phyloP scores from a whole-genome alignment of 2,888 invertebrate genomes.

The Xestobium rufovillosum region DNA sequence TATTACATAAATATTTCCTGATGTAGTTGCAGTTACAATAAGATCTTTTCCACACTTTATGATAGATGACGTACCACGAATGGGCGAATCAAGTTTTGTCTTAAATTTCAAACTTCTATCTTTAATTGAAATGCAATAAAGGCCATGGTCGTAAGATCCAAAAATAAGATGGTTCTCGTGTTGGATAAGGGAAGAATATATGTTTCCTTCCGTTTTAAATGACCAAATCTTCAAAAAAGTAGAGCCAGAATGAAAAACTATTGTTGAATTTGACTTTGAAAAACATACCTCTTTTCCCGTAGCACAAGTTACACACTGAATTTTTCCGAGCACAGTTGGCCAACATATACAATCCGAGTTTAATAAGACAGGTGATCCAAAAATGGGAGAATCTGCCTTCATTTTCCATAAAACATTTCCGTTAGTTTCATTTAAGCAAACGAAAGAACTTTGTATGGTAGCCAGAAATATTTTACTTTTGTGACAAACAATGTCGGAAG shows the following conservation, averaged over 20 bases:
- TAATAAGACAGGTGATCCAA: conserved; percentile 55
- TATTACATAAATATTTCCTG: conserved; percentile 55
- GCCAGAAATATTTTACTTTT: conserved; percentile 45
- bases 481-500: conserved; percentile 44
- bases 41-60: conserved; percentile 34
- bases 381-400: conserved; percentile 54
- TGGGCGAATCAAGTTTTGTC: conserved; percentile 48
- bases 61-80: conserved; percentile 62
- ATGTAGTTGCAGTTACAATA: conserved; percentile 52
- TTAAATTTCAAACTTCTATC: conserved; percentile 56
- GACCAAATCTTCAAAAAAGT: conserved; percentile 53
- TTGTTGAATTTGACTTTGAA: too few species aligned
- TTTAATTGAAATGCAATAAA: conserved; percentile 63
- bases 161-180: conserved; percentile 50
- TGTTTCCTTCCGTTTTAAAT: conserved; percentile 52
- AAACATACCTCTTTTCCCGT: conserved; percentile 47
- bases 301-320: conserved; percentile 48
- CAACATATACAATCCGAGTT: conserved; percentile 45
- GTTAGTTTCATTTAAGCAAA: conserved; percentile 42
- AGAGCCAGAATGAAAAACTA: too few species aligned
- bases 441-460: conserved; percentile 53
- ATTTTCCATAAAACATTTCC: conserved; percentile 54
- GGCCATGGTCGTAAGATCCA: conserved; percentile 63
- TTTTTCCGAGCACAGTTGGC: conserved; percentile 49
- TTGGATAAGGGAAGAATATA: conserved; percentile 62